Conservation (phyloP, 2,797 vertebrate species). For the Anisognathus igniventris region DNA sequence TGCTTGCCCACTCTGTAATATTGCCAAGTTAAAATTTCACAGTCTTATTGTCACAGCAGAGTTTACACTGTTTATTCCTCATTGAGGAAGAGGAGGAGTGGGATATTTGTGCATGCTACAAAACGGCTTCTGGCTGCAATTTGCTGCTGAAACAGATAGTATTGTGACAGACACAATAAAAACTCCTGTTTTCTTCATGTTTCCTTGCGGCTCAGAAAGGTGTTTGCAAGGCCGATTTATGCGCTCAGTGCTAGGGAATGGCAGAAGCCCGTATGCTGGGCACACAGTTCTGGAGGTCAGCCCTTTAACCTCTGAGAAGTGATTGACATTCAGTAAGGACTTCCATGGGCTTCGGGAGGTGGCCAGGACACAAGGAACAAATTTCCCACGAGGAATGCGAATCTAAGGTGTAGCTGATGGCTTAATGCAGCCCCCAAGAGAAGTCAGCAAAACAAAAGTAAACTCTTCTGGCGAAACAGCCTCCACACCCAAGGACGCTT, state of each 20-base stretch:
- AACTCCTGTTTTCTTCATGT: background rate
- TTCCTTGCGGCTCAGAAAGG: background rate
- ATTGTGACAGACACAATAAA: background rate
- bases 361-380: background rate
- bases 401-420: background rate
- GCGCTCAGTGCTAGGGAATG: rapidly evolving
- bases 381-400: rapidly evolving
- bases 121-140: background rate
- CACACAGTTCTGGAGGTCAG: background rate
- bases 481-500: background rate
- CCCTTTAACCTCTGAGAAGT: background rate
- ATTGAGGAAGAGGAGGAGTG: background rate
- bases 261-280: background rate
- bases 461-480: background rate
- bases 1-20: background rate
- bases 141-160: background rate
- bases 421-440: background rate
- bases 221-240: background rate
- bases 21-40: background rate
- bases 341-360: background rate
- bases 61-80: background rate
- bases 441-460: background rate
- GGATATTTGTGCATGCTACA: background rate
- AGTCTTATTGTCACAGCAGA: background rate
- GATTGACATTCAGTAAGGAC: background rate